Evolutionary conservation across 2,888 invertebrate genomes (phyloP).

Genomic region (Girardia tigrina): DNA sequence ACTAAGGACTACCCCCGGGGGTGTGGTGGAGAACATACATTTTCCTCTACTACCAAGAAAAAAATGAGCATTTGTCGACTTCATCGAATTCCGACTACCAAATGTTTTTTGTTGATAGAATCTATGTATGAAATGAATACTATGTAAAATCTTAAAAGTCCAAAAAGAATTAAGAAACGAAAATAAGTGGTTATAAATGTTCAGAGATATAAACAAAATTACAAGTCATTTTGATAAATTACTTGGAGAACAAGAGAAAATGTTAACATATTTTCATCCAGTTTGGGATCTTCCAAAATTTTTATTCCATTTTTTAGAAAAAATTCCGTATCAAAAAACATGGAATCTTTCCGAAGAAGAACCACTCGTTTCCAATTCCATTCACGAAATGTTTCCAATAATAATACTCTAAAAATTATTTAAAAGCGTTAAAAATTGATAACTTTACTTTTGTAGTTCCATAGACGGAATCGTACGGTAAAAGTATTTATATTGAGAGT

Average conservation of each 20-base stretch:
- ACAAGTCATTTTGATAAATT: too few relatives aligned
- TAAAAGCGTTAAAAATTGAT: not conserved
- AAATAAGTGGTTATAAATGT: too few relatives aligned
- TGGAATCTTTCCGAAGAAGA: constrained; percentile 25
- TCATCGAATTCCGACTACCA: too few relatives aligned
- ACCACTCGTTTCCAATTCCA: constrained; percentile 24
- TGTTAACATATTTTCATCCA: not conserved
- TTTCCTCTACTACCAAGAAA: too few relatives aligned
- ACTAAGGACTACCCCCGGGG: too few relatives aligned
- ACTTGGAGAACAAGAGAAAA: not conserved
- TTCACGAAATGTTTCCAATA: not conserved
- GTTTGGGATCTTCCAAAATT: constrained; percentile 26
- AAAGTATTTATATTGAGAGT: constrained; percentile 31
- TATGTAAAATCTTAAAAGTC: too few relatives aligned
- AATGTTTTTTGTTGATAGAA: too few relatives aligned
- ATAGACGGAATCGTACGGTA: constrained; percentile 35
- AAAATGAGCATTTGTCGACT: too few relatives aligned
- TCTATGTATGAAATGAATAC: too few relatives aligned
- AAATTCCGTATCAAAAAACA: not conserved
- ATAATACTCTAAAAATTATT: not conserved
- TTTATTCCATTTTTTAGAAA: not conserved
- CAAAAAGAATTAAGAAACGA: too few relatives aligned
- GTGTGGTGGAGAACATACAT: too few relatives aligned
- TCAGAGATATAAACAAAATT: too few relatives aligned
- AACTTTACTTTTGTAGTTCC: constrained; percentile 32